A percentile compares a stretch with the other conserved stretches of the same genome.
Evolutionary conservation across 2,797 vertebrate species (phyloP).

Genomic region (Pogonophryne albipinna): DNA sequence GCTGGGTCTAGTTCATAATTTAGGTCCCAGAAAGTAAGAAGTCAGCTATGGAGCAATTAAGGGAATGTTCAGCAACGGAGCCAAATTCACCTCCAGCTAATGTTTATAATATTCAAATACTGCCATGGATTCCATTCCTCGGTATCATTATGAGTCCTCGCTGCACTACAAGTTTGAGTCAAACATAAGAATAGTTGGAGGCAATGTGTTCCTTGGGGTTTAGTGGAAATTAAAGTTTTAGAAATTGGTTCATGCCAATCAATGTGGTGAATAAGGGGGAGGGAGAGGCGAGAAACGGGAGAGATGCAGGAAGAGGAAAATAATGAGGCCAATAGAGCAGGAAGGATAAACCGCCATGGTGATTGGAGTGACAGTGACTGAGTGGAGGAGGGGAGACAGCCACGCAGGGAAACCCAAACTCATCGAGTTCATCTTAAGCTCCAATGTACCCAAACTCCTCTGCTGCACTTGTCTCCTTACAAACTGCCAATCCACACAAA

Average conservation of each 20-base stretch:
- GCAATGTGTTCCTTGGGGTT: constrained; percentile 80
- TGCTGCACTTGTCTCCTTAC: constrained; percentile 63
- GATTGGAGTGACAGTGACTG: constrained; percentile 82
- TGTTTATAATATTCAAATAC: constrained; percentile 83
- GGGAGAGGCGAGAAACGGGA: constrained; percentile 58
- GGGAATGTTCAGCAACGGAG: constrained; percentile 72
- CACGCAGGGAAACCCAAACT: constrained; percentile 61
- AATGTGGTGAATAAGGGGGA: constrained; percentile 55
- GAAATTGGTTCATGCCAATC: constrained; percentile 83
- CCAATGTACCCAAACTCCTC: constrained; percentile 60
- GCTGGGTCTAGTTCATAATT: constrained; percentile 76
- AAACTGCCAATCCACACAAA: constrained; percentile 69
- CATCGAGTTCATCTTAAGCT: constrained; percentile 68
- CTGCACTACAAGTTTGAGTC: constrained; percentile 69
- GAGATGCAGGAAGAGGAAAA: constrained; percentile 73
- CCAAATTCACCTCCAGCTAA: constrained; percentile 80
- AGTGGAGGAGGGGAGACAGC: constrained; percentile 61
- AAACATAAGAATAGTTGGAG: constrained; percentile 78
- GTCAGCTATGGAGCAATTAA: constrained; percentile 79
- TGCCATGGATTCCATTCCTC: constrained; percentile 61
- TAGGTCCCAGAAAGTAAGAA: constrained; percentile 75
- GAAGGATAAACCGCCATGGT: constrained; percentile 75
- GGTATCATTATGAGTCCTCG: constrained; percentile 79
- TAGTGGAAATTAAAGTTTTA: constrained; percentile 82
- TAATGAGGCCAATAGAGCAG: constrained; percentile 84